Base-by-base conservation (phyloP, 2,113 vertebrate genomes). In the Tetraodon nigroviridis region DNA sequence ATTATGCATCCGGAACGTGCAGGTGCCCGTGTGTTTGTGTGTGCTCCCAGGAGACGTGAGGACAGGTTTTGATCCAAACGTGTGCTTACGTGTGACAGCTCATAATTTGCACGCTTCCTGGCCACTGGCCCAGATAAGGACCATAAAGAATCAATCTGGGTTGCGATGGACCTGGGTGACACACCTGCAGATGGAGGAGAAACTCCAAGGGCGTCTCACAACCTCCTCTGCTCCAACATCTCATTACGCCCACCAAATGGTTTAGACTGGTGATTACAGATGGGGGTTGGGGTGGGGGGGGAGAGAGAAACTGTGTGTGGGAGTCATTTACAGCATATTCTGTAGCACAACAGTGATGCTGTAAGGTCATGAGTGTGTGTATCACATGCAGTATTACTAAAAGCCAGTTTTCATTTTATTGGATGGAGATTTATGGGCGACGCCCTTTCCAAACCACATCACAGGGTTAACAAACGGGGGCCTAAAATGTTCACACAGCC, bases 281-380 rank as follows among this genome's bases (percentile, higher is more conserved):
- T 20, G 52, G 48, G 50, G 61, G 68, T 32, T 20, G 52, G 48
- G 50, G 61, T 60, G 7, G 56, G 70, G 17, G 44, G 17, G 44
- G n/a, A 7, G 45, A 1, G 42, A 1, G 42, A 1, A 16, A 6
- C 2, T 14, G 32, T 37, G 32, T 37, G 32, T 37, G 32, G 32
- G 32, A 37, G 32, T 37, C 32, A 37, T 37, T 37, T 37, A 37
- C 32, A 37, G 32, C 32, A 10, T 37, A 37, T 37, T 37, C 11
- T 37, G 32, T 37, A 37, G 12, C 32, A 37, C 72, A 72, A 55
- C 49, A 32, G 57, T 8, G 47, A 44, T 6, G 50, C 42, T 12
- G 47, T 56, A 76, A 83, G 84, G 82, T 81, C 80, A 81, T 69
- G 60, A 63, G 50, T 51, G 59, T 66, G 67, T 63, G 71, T 61